Percentiles rank a stretch among this genome's conserved stretches.
These are phyloP conservation scores for Lophochroa leadbeateri DNA, from an alignment of 2,113 vertebrate genomes.

Conservation along the genomic window DNA sequence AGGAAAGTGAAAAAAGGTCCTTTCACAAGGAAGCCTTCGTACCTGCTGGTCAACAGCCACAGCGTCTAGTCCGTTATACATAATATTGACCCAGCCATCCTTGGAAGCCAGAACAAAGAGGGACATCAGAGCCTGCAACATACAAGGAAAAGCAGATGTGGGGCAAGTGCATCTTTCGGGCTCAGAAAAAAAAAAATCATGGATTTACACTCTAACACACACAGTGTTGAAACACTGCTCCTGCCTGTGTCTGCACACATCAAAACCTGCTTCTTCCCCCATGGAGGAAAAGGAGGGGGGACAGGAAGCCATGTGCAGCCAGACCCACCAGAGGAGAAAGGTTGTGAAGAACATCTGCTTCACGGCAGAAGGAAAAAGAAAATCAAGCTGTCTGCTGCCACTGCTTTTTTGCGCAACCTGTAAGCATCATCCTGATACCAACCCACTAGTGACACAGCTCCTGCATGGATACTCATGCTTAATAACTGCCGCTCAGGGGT, in stretches of 20 bases:
- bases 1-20: background rate
- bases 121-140: conserved; percentile 94
- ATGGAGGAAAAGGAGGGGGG: background rate
- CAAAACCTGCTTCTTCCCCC: background rate
- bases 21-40: background rate
- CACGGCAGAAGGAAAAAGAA: background rate
- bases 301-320: background rate
- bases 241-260: background rate
- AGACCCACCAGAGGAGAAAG: background rate
- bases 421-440: background rate
- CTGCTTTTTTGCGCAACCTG: background rate
- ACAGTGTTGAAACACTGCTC: background rate
- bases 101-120: conserved; percentile 98
- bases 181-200: background rate
- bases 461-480: background rate
- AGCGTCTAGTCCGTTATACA: conserved; percentile 97
- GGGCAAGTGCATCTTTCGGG: background rate
- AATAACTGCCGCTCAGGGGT: background rate
- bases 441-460: background rate
- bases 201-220: background rate
- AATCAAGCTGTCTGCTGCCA: conserved; percentile 19
- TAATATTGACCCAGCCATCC: conserved; percentile 99
- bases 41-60: conserved; percentile 96
- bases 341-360: background rate
- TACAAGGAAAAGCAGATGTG: background rate